A percentile compares a stretch with the other conserved stretches of the same genome.
phyloP scores from a whole-genome alignment of 1,140 invertebrate species.

The Sminthurides bifidus region DNA sequence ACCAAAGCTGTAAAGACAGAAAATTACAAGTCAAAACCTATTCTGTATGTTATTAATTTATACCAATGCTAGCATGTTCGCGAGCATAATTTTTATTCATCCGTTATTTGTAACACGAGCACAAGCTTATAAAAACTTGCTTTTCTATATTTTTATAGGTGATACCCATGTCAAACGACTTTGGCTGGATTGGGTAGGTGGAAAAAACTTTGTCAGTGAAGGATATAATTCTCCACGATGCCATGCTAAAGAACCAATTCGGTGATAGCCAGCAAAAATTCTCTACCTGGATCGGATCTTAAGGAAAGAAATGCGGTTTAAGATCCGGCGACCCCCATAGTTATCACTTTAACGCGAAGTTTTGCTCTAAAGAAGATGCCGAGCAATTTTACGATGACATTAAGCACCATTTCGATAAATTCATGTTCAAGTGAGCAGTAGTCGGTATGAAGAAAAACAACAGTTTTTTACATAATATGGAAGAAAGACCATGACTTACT shows the following conservation, averaged over 20 bases:
- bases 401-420: not conserved
- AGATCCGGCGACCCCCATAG: not conserved
- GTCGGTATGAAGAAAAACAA: too few relatives aligned
- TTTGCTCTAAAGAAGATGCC: not conserved
- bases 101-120: not conserved
- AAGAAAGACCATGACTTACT: too few relatives aligned
- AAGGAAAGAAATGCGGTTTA: not conserved
- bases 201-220: constrained; percentile 46
- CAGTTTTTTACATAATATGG: too few relatives aligned
- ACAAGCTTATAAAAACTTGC: not conserved
- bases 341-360: not conserved
- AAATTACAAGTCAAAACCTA: constrained; percentile 47
- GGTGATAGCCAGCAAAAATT: not conserved
- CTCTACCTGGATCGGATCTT: not conserved
- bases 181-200: constrained; percentile 63
- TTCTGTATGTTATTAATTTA: constrained; percentile 37
- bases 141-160: constrained; percentile 35
- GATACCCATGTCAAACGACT: constrained; percentile 44
- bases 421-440: not conserved
- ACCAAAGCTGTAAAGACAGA: constrained; percentile 39
- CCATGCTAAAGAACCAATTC: not conserved
- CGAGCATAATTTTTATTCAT: not conserved
- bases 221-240: constrained; percentile 41
- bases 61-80: too few relatives aligned
- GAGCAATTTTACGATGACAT: not conserved